Conservation (phyloP, 2,888 invertebrate genomes). For the Cosmorhoe ocellata region DNA sequence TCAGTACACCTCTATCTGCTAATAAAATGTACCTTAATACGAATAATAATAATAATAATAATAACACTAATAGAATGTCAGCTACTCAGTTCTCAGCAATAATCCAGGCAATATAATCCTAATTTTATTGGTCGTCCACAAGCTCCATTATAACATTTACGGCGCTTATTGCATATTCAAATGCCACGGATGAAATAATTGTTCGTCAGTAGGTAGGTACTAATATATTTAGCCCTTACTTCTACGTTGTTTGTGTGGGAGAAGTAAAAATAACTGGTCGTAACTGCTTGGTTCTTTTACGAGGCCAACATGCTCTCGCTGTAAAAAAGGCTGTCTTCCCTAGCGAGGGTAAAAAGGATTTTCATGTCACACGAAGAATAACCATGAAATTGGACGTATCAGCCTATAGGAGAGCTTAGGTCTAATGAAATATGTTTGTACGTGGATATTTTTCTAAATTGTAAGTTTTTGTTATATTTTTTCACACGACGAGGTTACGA, state of each 20-base stretch:
- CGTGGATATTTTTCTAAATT: too few relatives aligned
- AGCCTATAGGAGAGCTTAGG: too few relatives aligned
- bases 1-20: too few relatives aligned
- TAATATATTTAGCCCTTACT: conserved; percentile 36
- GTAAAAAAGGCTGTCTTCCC: conserved; percentile 43
- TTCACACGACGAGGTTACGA: neutral
- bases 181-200: conserved; percentile 14
- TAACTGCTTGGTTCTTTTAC: conserved; percentile 53
- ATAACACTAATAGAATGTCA: too few relatives aligned
- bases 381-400: conserved; percentile 13
- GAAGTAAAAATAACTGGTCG: conserved; percentile 58
- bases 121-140: conserved; percentile 21
- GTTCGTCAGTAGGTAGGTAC: conserved; percentile 1
- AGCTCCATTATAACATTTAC: conserved; percentile 19
- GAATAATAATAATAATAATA: too few relatives aligned
- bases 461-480: too few relatives aligned
- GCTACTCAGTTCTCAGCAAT: conserved; percentile 5
- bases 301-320: conserved; percentile 46
- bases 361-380: conserved; percentile 38
- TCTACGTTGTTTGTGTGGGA: conserved; percentile 52
- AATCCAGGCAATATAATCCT: conserved; percentile 14
- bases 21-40: too few relatives aligned
- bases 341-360: conserved; percentile 40
- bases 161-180: conserved; percentile 22
- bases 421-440: too few relatives aligned